These are phyloP conservation scores for Nerophis lumbriciformis DNA, from an alignment of 2,113 vertebrate genomes.

Conservation along the genomic window DNA sequence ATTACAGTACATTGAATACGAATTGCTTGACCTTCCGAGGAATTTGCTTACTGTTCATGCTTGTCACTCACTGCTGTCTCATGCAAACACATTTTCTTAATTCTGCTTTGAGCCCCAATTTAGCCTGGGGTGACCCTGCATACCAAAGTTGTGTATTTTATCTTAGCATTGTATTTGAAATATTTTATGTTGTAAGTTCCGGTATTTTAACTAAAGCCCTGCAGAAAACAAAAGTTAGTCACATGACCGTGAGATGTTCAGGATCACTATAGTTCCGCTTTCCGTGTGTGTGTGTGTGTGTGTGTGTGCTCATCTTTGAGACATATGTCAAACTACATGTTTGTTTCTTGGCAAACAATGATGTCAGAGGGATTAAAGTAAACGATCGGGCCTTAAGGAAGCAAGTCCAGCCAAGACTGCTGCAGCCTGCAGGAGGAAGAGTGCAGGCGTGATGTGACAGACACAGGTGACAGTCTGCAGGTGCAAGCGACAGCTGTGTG, in stretches of 20 bases:
- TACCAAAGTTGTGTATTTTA: no score
- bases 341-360: neutral
- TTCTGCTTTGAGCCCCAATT: no score
- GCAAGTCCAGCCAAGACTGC: neutral
- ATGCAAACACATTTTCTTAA: no score
- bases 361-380: neutral
- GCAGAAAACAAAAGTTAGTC: conserved; percentile 6
- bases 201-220: neutral
- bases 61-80: no score
- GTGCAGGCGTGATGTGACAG: conserved; percentile 1
- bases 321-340: neutral
- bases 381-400: neutral
- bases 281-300: neutral
- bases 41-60: no score
- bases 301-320: neutral
- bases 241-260: conserved; percentile 25
- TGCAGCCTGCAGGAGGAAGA: neutral
- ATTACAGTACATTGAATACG: no score
- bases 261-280: conserved; percentile 21
- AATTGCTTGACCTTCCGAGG: no score
- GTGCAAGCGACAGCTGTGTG: neutral
- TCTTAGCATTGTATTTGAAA: no score
- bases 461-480: conserved; percentile 1
- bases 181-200: neutral
- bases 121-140: no score